A percentile compares a stretch with the other conserved stretches of the same genome.
phyloP scores from a whole-genome alignment of 2,113 vertebrate species.

The Hoplias malabaricus region DNA sequence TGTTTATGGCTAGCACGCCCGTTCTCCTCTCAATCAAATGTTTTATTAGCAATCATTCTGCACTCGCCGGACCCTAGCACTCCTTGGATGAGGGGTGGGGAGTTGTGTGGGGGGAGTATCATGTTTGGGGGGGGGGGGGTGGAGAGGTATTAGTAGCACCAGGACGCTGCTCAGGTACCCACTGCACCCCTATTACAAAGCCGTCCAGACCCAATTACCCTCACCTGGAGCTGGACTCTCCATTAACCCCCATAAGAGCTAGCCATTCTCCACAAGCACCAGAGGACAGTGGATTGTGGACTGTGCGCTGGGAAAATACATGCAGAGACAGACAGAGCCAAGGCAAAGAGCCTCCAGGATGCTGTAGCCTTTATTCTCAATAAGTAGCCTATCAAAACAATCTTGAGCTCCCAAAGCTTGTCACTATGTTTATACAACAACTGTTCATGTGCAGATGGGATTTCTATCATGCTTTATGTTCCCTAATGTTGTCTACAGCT shows the following conservation, averaged over 20 bases:
- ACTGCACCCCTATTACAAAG: slow-evolving; percentile 37
- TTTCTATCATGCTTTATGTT: background rate
- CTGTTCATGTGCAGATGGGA: background rate
- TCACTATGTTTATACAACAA: background rate
- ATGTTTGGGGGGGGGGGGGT: background rate
- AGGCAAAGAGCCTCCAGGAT: background rate
- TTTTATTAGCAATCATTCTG: slow-evolving; percentile 80
- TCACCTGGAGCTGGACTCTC: slow-evolving; percentile 58
- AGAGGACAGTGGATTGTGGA: background rate
- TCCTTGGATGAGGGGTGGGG: slow-evolving; percentile 60
- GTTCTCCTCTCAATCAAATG: slow-evolving; percentile 77
- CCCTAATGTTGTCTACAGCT: background rate
- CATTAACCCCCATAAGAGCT: slow-evolving; percentile 55
- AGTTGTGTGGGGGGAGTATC: background rate
- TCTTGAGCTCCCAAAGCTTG: background rate
- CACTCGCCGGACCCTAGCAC: slow-evolving; percentile 67
- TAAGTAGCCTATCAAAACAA: background rate
- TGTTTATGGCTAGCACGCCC: slow-evolving; percentile 73
- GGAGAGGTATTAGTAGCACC: background rate
- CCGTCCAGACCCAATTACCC: slow-evolving; percentile 62
- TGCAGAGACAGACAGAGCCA: background rate
- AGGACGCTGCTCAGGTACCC: slow-evolving; percentile 31
- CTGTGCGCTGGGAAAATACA: background rate
- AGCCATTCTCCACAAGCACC: slow-evolving; percentile 24
- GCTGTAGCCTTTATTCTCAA: background rate